phyloP scores from a whole-genome alignment of 2,113 vertebrate genomes.

The Xiphophorus couchianus region DNA sequence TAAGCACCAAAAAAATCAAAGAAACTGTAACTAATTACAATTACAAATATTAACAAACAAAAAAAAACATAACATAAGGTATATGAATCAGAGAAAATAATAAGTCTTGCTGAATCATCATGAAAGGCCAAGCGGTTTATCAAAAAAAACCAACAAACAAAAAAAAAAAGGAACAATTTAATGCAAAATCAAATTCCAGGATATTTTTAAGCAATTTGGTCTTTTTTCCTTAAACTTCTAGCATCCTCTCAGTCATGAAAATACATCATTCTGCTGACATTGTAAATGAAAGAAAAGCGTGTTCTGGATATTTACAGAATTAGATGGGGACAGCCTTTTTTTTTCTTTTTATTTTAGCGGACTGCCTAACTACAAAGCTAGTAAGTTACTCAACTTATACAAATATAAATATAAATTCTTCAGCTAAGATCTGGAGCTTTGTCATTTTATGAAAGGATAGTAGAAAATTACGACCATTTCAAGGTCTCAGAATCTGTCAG shows the following conservation, averaged over 20 bases:
- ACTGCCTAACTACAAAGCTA: slow-evolving; percentile 2
- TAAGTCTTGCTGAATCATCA: no score
- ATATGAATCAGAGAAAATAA: no score
- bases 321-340: not conserved
- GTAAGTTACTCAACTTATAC: not conserved
- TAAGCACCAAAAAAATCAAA: no score
- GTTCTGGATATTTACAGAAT: slow-evolving; percentile 2
- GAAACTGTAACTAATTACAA: no score
- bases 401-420: slow-evolving; percentile 31
- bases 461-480: slow-evolving; percentile 20
- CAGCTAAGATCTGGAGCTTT: slow-evolving; percentile 21
- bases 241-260: not conserved
- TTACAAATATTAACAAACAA: no score
- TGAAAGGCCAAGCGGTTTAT: no score
- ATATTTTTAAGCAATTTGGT: not conserved
- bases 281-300: not conserved
- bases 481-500: slow-evolving; percentile 37
- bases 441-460: slow-evolving; percentile 2
- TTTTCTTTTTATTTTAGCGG: slow-evolving; percentile 13
- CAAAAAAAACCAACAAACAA: not conserved
- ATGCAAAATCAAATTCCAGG: not conserved
- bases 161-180: not conserved
- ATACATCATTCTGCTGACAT: not conserved
- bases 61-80: no score
- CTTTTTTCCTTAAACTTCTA: not conserved